phyloP scores from a whole-genome alignment of 2,113 vertebrate genomes.

The Mesocricetus auratus region DNA sequence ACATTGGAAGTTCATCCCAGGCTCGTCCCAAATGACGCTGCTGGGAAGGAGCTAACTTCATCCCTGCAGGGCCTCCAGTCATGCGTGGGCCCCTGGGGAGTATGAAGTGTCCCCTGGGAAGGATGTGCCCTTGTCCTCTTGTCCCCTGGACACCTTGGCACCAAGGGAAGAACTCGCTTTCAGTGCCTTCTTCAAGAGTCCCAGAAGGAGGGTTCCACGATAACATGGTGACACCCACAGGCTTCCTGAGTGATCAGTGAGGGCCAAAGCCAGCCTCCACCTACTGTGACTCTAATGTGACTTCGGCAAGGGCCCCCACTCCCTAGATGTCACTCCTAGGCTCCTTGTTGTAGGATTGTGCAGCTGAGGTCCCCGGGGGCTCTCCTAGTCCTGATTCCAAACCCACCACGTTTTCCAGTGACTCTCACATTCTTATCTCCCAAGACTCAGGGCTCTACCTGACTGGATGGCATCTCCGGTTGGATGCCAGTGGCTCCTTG shows the following conservation, averaged over 20 bases:
- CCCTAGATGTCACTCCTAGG: neutral
- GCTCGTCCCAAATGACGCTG: neutral
- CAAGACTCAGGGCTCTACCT: neutral
- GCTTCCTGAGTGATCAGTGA: neutral
- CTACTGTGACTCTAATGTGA: neutral
- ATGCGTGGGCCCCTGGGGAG: neutral
- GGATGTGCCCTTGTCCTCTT: neutral
- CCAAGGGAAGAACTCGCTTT: neutral
- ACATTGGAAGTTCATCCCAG: neutral
- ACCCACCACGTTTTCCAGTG: neutral
- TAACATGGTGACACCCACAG: neutral
- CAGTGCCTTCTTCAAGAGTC: neutral
- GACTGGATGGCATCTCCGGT: fast-evolving
- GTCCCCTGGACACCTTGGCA: neutral
- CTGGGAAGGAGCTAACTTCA: no score
- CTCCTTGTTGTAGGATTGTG: neutral
- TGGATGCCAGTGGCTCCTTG: neutral
- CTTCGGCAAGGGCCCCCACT: neutral
- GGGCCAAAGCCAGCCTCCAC: fast-evolving
- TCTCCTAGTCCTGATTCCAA: neutral
- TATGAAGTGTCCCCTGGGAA: neutral
- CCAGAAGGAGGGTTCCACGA: neutral
- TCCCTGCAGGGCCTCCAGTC: neutral
- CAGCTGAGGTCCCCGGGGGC: neutral
- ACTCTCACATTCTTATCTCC: neutral